Evolutionary conservation across 2,888 invertebrate species (phyloP).

Genomic region (Rhaphigaster nebulosa): DNA sequence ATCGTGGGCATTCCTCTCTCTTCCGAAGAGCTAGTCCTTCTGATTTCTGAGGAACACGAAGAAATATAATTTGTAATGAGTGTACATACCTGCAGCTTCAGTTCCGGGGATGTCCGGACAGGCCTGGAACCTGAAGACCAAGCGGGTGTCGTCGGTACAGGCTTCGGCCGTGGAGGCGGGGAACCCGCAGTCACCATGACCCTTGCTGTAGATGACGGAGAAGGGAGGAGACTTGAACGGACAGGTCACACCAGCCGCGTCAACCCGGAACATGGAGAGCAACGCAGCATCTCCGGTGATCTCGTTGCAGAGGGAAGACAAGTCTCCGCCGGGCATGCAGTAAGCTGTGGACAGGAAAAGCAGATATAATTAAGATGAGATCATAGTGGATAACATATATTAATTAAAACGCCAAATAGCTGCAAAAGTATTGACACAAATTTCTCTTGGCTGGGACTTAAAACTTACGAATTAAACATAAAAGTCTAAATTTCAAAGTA

Average conservation of each 20-base stretch:
- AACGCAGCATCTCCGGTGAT: constrained; percentile 82
- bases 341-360: constrained; percentile 71
- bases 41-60: too few species aligned
- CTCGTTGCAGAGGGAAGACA: constrained; percentile 76
- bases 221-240: constrained; percentile 87
- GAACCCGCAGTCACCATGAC: constrained; percentile 79
- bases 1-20: too few species aligned
- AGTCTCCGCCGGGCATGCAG: constrained; percentile 72
- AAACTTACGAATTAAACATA: too few species aligned
- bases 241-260: constrained; percentile 80
- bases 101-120: constrained; percentile 84
- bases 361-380: not conserved
- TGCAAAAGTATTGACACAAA: too few species aligned
- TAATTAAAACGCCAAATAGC: too few species aligned
- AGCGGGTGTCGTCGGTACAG: constrained; percentile 85
- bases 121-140: constrained; percentile 85
- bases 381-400: not conserved
- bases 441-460: too few species aligned
- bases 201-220: constrained; percentile 84
- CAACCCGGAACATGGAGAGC: constrained; percentile 82
- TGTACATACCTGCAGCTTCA: constrained; percentile 79
- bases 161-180: constrained; percentile 85
- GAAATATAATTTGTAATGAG: too few species aligned
- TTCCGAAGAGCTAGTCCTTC: too few species aligned
- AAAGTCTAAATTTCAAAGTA: too few species aligned